A percentile compares a stretch with the other conserved stretches of the same genome.
Conservation (phyloP, 2,797 vertebrate genomes). For the Crenuchus spilurus region DNA sequence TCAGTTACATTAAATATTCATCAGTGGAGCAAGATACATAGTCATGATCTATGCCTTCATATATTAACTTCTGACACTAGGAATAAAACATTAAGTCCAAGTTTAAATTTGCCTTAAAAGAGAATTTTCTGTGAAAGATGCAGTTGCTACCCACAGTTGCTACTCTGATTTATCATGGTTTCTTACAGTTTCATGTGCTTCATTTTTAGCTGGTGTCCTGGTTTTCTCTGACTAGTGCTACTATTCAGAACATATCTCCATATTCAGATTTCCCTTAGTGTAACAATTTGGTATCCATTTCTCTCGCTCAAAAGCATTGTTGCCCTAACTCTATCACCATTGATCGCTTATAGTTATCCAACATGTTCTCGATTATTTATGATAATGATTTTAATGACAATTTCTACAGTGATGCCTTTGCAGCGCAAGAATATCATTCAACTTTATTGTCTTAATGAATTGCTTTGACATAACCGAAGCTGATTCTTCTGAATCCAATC, state of each 20-base stretch:
- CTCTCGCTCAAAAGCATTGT: too few relatives aligned
- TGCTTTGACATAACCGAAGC: background rate
- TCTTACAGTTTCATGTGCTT: background rate
- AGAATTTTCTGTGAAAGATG: background rate
- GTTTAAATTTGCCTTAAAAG: background rate
- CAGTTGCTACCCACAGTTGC: background rate
- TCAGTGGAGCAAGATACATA: background rate
- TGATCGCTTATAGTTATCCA: background rate
- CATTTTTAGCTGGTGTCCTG: background rate
- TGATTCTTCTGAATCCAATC: background rate
- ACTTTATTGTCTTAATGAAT: background rate
- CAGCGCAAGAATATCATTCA: background rate
- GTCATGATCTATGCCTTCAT: background rate
- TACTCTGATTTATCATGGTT: background rate
- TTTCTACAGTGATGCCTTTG: background rate
- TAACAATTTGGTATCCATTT: too few relatives aligned
- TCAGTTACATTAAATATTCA: conserved; percentile 62
- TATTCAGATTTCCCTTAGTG: background rate
- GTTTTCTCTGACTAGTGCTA: background rate
- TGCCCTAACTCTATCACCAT: background rate
- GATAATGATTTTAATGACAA: background rate
- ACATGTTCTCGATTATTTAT: background rate
- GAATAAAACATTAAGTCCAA: background rate
- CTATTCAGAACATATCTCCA: background rate
- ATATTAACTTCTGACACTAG: too few relatives aligned